These are phyloP conservation scores for Brienomyrus longianalis DNA, from an alignment of 2,113 vertebrate species.

Conservation along the genomic window DNA sequence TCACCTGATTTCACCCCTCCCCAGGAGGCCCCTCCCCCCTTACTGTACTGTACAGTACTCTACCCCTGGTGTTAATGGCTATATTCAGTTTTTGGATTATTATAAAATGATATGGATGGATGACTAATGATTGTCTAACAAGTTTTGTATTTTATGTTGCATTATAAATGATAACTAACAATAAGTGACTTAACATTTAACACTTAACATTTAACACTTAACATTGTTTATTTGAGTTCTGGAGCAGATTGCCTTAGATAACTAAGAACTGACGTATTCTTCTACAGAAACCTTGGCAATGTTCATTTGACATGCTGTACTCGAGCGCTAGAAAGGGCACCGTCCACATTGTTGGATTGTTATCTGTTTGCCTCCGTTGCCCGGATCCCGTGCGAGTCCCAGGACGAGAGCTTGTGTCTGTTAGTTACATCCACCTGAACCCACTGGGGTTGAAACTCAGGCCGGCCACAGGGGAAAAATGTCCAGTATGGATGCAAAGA, in stretches of 20 bases:
- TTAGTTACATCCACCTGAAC: not conserved
- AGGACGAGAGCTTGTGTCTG: not conserved
- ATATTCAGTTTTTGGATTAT: constrained; percentile 1
- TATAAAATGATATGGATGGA: not conserved
- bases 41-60: constrained; percentile 30
- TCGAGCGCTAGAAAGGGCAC: not conserved
- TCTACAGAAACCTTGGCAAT: not conserved
- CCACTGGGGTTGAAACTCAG: not conserved
- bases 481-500: not conserved
- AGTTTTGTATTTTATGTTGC: not conserved
- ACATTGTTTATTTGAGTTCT: not conserved
- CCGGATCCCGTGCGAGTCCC: not conserved
- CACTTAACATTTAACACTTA: not conserved
- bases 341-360: not conserved
- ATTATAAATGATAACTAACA: not conserved
- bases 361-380: not conserved
- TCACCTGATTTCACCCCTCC: not conserved
- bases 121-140: not conserved
- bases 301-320: not conserved
- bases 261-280: not conserved
- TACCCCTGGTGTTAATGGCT: constrained; percentile 10
- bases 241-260: not conserved
- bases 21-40: not conserved
- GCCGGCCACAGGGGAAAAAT: not conserved
- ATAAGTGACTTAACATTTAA: not conserved